Percentiles rank a stretch among this genome's conserved stretches.
Conservation (phyloP, 2,888 invertebrate species). For the Lampropteryx suffumata region DNA sequence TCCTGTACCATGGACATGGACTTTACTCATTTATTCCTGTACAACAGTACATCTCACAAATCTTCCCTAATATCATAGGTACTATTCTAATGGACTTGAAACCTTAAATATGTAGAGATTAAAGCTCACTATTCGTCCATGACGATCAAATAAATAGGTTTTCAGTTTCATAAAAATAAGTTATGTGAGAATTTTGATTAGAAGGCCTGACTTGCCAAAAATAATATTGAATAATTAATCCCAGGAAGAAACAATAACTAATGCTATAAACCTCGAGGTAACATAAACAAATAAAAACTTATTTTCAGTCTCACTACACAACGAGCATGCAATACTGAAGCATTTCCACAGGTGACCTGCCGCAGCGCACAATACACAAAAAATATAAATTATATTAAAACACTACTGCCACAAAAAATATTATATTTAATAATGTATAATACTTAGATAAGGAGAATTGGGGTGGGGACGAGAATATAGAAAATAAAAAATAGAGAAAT, state of each 20-base stretch:
- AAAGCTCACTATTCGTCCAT: slow-evolving; percentile 52
- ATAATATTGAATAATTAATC: slow-evolving; percentile 61
- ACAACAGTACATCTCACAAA: slow-evolving; percentile 25
- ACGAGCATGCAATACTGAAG: slow-evolving; percentile 72
- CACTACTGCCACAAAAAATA: slow-evolving; percentile 79
- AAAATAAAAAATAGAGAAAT: slow-evolving; percentile 78
- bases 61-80: slow-evolving; percentile 30
- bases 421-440: slow-evolving; percentile 59
- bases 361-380: slow-evolving; percentile 60
- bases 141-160: slow-evolving; percentile 43
- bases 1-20: slow-evolving; percentile 51
- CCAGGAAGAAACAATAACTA: slow-evolving; percentile 62
- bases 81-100: slow-evolving; percentile 52
- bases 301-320: slow-evolving; percentile 70
- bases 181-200: slow-evolving; percentile 53
- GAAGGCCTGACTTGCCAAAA: slow-evolving; percentile 64
- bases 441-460: slow-evolving; percentile 72
- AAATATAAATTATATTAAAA: slow-evolving; percentile 70
- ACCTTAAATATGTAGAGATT: slow-evolving; percentile 57
- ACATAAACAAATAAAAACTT: slow-evolving; percentile 78
- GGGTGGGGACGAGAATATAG: slow-evolving; percentile 69
- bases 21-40: slow-evolving; percentile 37
- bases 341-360: slow-evolving; percentile 67
- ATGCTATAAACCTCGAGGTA: slow-evolving; percentile 63
- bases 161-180: slow-evolving; percentile 33